Base-by-base conservation (phyloP, 2,113 vertebrate species). In the Grallaria varia region DNA sequence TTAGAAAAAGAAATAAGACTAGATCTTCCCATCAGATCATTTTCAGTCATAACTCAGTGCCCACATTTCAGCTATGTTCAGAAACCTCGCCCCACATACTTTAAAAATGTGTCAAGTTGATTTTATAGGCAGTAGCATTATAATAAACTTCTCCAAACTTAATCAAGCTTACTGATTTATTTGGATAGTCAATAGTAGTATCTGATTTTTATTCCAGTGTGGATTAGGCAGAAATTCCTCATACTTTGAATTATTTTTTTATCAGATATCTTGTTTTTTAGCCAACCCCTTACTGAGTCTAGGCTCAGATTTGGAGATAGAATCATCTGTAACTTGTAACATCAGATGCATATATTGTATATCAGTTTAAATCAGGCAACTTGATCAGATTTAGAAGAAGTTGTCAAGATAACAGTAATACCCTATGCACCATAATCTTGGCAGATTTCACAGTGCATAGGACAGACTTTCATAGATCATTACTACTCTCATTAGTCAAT, bases 121-220 rank as follows among this genome's bases (percentile, higher is more conserved):
- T 96, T 96, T 94, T 94, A 90, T 73, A 90, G 85, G 78, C 82
- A 95, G 95, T 94, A 94, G 82, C 87, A 77, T 94, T 94, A 73
- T 85, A 87, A 93, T 94, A 95, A 87, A 89, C 53, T 95, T 80
- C 44, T 89, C 79, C 68, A 93, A 90, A 91, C 84, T 83, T 91
- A 94, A 90, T 96, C 87, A 94, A 91, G 79, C 52, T 83, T 55
- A 66, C 84, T 71, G 82, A 76, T 94, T 95, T 96, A 89, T 96
- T 94, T 91, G 67, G 49, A 76, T 90, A 95, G 87, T 79, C 58
- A 92, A 78, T 92, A 89, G 40, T 49, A 89, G 49, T 91, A 94
- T 95, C 77, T 95, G 91, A 97, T 96, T 95, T 93, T 96, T 86
- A 84, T 97, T 95, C 88, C 89, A 92, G 11, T 0, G 0, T 90